phyloP scores from a whole-genome alignment of 2,113 vertebrate species.

The Cygnus buccinator region DNA sequence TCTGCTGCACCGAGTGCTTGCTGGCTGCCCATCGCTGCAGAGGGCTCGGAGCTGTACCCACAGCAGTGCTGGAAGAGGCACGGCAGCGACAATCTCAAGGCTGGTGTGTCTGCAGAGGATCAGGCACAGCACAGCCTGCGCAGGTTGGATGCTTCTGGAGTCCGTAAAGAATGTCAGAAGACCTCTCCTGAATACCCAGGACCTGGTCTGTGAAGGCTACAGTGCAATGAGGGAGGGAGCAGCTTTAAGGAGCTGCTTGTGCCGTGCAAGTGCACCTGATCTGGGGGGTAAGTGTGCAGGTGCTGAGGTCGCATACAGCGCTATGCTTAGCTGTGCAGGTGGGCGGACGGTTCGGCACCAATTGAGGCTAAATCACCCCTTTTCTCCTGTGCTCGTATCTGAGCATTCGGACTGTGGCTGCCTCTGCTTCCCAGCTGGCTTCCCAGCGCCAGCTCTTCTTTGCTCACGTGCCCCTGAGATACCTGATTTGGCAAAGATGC shows the following conservation, averaged over 20 bases:
- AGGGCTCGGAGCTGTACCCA: not conserved
- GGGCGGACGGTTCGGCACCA: not conserved
- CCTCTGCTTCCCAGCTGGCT: not conserved
- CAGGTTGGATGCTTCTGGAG: not conserved
- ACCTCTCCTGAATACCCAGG: not conserved
- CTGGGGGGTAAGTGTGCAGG: not conserved
- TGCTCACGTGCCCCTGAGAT: not conserved
- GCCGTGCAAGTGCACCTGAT: not conserved
- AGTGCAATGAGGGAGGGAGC: not conserved
- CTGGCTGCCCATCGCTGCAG: not conserved
- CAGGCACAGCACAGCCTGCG: fast-evolving
- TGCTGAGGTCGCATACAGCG: not conserved
- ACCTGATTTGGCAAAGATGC: not conserved
- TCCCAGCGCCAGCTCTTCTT: not conserved
- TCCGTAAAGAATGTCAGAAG: not conserved
- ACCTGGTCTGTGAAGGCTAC: not conserved
- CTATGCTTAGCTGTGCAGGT: not conserved
- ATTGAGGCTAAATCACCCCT: not conserved
- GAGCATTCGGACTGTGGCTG: not conserved
- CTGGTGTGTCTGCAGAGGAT: not conserved
- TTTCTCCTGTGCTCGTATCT: not conserved
- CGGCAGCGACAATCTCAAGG: not conserved
- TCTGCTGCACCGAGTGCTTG: not conserved
- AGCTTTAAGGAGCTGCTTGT: not conserved
- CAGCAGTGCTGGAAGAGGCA: not conserved